phyloP scores from a whole-genome alignment of 1,140 invertebrate genomes.

The Atopsyche davidsoni region DNA sequence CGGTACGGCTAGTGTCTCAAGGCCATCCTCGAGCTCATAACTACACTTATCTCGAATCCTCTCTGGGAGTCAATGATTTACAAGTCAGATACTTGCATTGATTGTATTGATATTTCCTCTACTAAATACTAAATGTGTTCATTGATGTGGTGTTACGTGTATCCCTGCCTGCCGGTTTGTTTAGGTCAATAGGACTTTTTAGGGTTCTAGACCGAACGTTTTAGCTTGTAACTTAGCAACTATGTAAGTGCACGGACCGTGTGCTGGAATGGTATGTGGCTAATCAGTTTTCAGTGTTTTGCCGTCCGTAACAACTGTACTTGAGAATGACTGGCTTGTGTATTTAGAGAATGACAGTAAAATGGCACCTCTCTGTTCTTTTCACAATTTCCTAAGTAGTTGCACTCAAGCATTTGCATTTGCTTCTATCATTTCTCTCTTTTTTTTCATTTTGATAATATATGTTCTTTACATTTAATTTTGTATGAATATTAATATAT shows the following conservation, averaged over 20 bases:
- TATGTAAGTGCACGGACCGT: conserved; percentile 12
- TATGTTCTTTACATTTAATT: too few relatives aligned
- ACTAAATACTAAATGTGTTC: too few relatives aligned
- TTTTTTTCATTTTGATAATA: too few relatives aligned
- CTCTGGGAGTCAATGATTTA: too few relatives aligned
- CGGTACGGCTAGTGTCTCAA: too few relatives aligned
- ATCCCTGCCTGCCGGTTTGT: conserved; percentile 15
- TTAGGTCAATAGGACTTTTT: conserved; percentile 19
- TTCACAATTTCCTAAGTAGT: conserved; percentile 6
- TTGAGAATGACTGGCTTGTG: neutral
- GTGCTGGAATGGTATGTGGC: conserved; percentile 5
- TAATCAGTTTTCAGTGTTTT: conserved; percentile 4
- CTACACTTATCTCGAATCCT: too few relatives aligned
- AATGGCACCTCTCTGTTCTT: too few relatives aligned
- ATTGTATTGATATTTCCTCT: too few relatives aligned
- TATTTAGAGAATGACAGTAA: too few relatives aligned
- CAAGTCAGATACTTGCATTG: too few relatives aligned
- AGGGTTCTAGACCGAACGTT: conserved; percentile 14
- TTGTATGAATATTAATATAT: too few relatives aligned
- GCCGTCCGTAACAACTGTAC: neutral
- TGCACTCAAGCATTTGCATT: neutral
- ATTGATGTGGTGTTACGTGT: conserved; percentile 21
- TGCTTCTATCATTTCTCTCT: conserved; percentile 3
- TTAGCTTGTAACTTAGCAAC: neutral
- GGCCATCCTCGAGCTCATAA: too few relatives aligned